Evolutionary conservation across 2,888 invertebrate genomes (phyloP), one percentile per base, ranked within the genome.

Genomic region (Marasmarcha lunaedactyla): DNA sequence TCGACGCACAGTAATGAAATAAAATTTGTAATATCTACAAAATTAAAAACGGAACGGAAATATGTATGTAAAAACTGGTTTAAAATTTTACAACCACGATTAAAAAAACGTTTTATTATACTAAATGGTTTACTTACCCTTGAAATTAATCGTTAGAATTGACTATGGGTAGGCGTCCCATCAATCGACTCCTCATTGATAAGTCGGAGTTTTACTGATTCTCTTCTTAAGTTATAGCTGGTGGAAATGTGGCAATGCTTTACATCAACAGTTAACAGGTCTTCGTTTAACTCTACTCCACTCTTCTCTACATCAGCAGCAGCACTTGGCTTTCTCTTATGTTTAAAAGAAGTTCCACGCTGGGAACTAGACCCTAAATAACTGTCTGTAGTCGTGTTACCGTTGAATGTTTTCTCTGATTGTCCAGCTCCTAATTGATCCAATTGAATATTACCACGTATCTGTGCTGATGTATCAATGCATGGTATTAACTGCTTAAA

Each of bases 401-500:
- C 92, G 57, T 92, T 92, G 54, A 90, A 91, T 7, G 90, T 88
- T 53, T 90, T 85, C 62, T 91, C 91, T 5, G 88, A 87, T 27
- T 85, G 83, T 64, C 87, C 87, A 33, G 84, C 85, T 4, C 76
- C 83, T 38, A 81, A 52, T 47, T 84, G 78, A 71, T 90, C 86
- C 47, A 81, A 48, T 40, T 70, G 78, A 42, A 83, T 77, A 37
- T 73, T 79, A 1, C 70, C 69, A 25, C 81, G 56, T 25, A 68
- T 41, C 38, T 71, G 71, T 1, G 56, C 60, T 1, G 86, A 83
- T 14, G 85, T 79, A 57, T 87, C 86, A 42, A 89, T 87, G 54
- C 88, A 88, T 5, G 89, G 89, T 49, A 89, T 76, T 42, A 93
- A 87, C 65, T 90, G 89, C 61, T 92, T 94, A 68, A 97, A 96